phyloP scores from a whole-genome alignment of 2,113 vertebrate species.

The Anolis sagrei region DNA sequence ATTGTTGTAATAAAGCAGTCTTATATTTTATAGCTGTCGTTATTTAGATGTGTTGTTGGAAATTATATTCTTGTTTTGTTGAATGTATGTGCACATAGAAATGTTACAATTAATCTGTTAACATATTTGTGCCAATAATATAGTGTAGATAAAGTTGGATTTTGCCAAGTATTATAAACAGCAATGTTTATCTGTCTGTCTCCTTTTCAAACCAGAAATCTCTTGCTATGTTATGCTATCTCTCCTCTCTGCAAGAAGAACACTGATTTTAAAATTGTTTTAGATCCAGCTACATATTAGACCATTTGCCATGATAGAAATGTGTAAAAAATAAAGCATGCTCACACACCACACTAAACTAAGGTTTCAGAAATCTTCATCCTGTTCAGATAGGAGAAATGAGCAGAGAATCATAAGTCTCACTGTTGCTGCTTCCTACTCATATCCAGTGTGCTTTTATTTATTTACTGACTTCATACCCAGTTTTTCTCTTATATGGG shows the following conservation, averaged over 20 bases:
- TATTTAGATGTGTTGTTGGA: constrained; percentile 13
- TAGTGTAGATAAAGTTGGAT: not conserved
- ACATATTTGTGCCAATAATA: not conserved
- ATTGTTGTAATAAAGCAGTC: not conserved
- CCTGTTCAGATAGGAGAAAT: not conserved
- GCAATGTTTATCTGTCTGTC: constrained; percentile 35
- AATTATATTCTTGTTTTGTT: constrained; percentile 21
- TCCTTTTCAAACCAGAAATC: constrained; percentile 40
- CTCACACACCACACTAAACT: not conserved
- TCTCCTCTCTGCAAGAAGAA: constrained; percentile 39
- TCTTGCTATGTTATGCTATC: constrained; percentile 23
- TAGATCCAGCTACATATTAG: constrained; percentile 39
- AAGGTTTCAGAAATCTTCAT: not conserved
- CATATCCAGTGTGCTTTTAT: not conserved
- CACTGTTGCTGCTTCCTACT: not conserved
- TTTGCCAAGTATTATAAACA: not conserved
- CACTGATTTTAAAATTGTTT: not conserved
- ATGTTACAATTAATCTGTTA: not conserved
- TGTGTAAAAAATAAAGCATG: not conserved
- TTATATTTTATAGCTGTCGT: constrained; percentile 2
- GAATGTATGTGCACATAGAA: not conserved
- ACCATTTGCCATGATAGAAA: constrained; percentile 31
- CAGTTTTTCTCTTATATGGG: no score
- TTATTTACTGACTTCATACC: no score
- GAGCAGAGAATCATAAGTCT: not conserved